Percentiles rank a stretch among this genome's conserved stretches.
Evolutionary conservation across 92 coral and sea anemone species (phyloP).

Genomic region (Epizoanthus fatuus): DNA sequence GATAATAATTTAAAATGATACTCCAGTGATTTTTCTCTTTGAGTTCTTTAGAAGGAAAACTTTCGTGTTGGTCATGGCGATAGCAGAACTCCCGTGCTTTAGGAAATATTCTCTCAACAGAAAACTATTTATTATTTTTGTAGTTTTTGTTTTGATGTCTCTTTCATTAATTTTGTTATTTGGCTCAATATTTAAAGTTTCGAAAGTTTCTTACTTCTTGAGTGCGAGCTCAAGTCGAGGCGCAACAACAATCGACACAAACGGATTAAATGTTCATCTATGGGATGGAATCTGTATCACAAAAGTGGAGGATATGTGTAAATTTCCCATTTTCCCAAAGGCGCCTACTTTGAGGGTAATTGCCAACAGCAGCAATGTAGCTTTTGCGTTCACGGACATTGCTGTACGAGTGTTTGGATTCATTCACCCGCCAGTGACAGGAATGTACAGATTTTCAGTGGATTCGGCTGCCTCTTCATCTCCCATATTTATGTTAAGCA

Average conservation of each 20-base stretch:
- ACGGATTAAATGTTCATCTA: conserved; percentile 25
- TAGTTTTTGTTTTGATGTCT: not conserved
- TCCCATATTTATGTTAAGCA: conserved; percentile 17
- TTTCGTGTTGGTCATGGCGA: too few species aligned
- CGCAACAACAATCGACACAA: not conserved
- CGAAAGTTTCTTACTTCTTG: not conserved
- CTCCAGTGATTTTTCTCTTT: too few species aligned
- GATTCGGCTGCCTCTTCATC: conserved; percentile 8
- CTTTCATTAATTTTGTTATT: not conserved
- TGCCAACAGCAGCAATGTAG: conserved; percentile 1
- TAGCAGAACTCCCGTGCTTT: too few species aligned
- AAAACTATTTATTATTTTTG: not conserved
- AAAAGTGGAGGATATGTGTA: conserved; percentile 3
- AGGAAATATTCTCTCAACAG: not conserved
- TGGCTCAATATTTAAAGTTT: not conserved
- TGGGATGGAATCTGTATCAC: conserved; percentile 37
- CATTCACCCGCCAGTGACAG: conserved; percentile 37
- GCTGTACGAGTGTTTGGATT: conserved; percentile 36
- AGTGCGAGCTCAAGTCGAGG: not conserved
- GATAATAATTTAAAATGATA: too few species aligned
- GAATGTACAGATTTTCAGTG: conserved; percentile 30
- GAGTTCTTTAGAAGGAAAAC: too few species aligned
- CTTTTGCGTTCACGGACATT: conserved; percentile 28
- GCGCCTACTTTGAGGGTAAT: conserved; percentile 35
- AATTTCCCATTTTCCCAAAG: conserved; percentile 31